Conservation (phyloP, 2,113 vertebrate species). For the Urocynchramus pylzowi region DNA sequence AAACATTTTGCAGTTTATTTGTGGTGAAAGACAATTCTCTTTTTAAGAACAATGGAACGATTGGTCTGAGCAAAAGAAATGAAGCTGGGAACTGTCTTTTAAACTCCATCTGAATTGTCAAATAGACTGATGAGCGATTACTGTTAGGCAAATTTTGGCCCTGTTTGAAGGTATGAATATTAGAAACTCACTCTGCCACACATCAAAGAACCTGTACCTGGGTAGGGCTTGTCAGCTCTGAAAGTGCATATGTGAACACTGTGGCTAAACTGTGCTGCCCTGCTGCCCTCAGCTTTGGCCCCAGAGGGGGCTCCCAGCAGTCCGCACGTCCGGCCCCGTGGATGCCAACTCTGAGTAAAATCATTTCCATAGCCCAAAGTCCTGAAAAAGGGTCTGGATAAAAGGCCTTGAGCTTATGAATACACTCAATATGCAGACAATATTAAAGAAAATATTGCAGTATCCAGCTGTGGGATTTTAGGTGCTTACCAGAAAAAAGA, state of each 20-base stretch:
- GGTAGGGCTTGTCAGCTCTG: not conserved
- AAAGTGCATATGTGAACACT: not conserved
- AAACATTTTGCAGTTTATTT: not conserved
- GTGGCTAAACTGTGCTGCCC: not conserved
- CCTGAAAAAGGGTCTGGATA: not conserved
- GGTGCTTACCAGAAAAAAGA: conserved; percentile 45
- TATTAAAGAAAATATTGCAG: conserved; percentile 44
- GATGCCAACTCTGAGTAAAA: not conserved
- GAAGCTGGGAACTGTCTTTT: not conserved
- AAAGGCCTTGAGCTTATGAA: not conserved
- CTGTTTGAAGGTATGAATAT: not conserved
- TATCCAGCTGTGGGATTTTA: conserved; percentile 31
- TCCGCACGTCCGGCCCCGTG: not conserved
- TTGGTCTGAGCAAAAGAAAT: not conserved
- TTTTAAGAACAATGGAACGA: not conserved
- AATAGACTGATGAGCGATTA: not conserved
- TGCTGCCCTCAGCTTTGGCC: not conserved
- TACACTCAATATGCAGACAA: not conserved
- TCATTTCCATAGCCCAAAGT: not conserved
- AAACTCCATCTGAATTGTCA: not conserved
- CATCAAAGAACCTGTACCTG: not conserved
- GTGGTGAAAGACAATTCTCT: conserved; percentile 9
- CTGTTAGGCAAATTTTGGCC: not conserved
- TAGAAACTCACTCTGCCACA: not conserved
- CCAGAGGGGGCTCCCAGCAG: not conserved